Conservation (phyloP, 1,140 invertebrate genomes). For the Aphelenchoides fujianensis region DNA sequence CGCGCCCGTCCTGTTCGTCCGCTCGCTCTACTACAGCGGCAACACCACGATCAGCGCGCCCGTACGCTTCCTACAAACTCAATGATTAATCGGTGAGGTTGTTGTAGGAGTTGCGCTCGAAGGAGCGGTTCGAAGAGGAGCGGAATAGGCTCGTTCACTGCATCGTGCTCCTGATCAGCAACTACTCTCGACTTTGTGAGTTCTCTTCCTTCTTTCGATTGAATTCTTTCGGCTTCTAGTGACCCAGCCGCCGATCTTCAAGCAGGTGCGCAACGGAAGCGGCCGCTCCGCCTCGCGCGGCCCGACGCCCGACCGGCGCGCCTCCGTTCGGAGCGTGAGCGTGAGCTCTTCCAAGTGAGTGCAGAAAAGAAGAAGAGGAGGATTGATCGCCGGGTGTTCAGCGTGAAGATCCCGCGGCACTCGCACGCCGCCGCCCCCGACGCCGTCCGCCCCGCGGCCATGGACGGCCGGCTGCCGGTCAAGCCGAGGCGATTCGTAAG, state of each 20-base stretch:
- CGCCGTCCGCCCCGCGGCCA: neutral
- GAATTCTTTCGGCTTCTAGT: neutral
- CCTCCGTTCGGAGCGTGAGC: neutral
- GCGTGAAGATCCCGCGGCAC: neutral
- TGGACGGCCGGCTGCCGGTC: neutral
- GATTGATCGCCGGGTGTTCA: neutral
- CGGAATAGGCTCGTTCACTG: neutral
- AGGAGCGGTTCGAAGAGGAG: neutral
- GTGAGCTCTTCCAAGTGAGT: neutral
- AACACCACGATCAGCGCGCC: neutral
- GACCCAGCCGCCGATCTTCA: neutral
- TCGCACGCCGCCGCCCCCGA: conserved; percentile 4
- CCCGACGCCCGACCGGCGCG: neutral
- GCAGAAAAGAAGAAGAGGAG: neutral
- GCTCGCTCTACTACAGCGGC: neutral
- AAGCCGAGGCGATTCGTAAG: neutral
- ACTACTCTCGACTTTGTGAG: neutral
- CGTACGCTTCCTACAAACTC: neutral
- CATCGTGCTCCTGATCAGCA: neutral
- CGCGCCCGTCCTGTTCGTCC: neutral
- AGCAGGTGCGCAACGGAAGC: neutral
- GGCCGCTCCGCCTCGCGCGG: neutral
- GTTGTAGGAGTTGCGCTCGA: neutral
- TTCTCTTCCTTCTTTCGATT: too few relatives aligned
- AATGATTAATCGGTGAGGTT: neutral